These are phyloP conservation scores for Gymnorhina tibicen DNA, from an alignment of 2,113 vertebrate genomes.

Conservation along the genomic window DNA sequence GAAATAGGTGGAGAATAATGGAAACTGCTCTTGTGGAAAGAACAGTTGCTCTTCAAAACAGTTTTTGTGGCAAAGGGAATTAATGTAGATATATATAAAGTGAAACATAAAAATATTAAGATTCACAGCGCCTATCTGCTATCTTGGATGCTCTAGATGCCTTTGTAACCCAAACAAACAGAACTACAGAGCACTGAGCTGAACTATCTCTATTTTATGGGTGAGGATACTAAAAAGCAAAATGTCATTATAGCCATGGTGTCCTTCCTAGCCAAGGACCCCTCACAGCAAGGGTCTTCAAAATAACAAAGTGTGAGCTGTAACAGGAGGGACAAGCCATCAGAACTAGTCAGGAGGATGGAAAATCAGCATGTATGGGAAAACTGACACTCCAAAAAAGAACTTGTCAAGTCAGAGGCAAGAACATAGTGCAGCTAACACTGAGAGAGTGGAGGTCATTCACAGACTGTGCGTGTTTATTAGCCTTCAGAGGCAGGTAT, in stretches of 20 bases:
- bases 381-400: background rate
- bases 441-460: background rate
- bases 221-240: background rate
- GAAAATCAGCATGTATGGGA: background rate
- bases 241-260: background rate
- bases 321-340: background rate
- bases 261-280: background rate
- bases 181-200: background rate
- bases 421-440: background rate
- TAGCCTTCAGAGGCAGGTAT: background rate
- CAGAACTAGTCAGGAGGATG: background rate
- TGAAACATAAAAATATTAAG: background rate
- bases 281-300: background rate
- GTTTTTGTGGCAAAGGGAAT: background rate
- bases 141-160: background rate
- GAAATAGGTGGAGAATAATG: background rate
- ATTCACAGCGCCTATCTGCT: background rate
- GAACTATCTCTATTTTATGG: background rate
- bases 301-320: background rate
- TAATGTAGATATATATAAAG: background rate
- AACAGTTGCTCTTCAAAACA: background rate
- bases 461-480: background rate
- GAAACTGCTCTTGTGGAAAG: background rate
- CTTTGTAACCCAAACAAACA: background rate
- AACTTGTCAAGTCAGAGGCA: background rate